Evolutionary conservation across 2,113 vertebrate genomes (phyloP), one percentile per base, ranked within the genome.

Genomic region (Mastomys natalensis): DNA sequence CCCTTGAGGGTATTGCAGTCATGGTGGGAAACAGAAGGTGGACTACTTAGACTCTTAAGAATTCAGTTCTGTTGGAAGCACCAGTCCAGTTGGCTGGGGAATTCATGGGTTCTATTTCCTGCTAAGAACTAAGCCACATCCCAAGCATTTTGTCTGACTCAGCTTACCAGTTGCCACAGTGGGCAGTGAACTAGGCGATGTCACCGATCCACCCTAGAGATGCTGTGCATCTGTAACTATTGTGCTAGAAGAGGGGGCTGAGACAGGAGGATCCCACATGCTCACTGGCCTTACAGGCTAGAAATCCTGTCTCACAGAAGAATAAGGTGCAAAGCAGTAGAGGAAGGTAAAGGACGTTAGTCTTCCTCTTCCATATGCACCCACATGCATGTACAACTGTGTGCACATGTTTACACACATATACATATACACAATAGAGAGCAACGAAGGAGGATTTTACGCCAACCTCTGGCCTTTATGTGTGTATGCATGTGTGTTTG

Each of bases 41-140:
- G 24, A n/a, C 60, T 92, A 19, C 43, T 45, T 10, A n/a, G 89
- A 84, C 37, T 8, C 34, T 21, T 4, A 21, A 24, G n/a, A 40
- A 10, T 31, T 12, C 6, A 48, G 68, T 45, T 62, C 37, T 2
- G 0, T 17, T 22, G 66, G 37, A 64, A 66, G 40, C 60, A 48
- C 7, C n/a, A 48, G 60, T 43, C n/a, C 60, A 34, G 60, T 22
- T 62, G 26, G 29, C 43, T 45, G 45, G 26, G 60, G 60, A 86
- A 45, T 11, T 34, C 16, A 34, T 31, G 0, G 9, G 31, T 13
- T 9, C 16, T 26, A 3, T 66, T n/a, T 5, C 8, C 55, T 19
- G 26, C 26, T n/a, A 1, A 1, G 3, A 40, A 37, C 9, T 0
- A 24, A 58, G 40, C 48, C 26, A n/a, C 1, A 2, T 37, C 68